phyloP scores from a whole-genome alignment of 1,140 invertebrate species.

The Zaprionus ornatus region DNA sequence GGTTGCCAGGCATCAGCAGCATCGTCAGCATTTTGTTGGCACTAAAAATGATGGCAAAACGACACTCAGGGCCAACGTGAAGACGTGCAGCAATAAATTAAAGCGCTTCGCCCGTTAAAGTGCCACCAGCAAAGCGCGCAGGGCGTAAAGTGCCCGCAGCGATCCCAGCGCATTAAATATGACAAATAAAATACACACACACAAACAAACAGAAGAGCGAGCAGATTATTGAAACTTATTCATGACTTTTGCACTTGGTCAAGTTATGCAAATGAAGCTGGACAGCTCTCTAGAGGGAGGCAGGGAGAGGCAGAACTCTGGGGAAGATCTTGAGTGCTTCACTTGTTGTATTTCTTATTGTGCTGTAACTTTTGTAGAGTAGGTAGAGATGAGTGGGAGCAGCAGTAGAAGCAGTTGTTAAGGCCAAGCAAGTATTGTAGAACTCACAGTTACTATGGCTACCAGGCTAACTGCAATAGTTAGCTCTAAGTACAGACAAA shows the following conservation, averaged over 20 bases:
- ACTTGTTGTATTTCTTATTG: background rate
- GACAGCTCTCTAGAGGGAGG: background rate
- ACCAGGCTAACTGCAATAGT: background rate
- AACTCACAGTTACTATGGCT: background rate
- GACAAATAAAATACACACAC: constrained; percentile 39
- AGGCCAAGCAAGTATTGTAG: no score
- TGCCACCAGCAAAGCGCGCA: constrained; percentile 30
- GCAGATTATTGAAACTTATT: constrained; percentile 64
- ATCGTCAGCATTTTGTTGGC: constrained; percentile 42
- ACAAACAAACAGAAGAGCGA: background rate
- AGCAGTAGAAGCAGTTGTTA: no score
- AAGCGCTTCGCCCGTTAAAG: constrained; percentile 46
- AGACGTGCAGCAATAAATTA: constrained; percentile 68
- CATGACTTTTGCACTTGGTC: constrained; percentile 52
- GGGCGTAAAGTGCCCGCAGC: constrained; percentile 33
- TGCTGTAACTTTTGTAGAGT: background rate
- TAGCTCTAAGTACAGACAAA: background rate
- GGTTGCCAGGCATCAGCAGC: constrained; percentile 11
- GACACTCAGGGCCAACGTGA: constrained; percentile 44
- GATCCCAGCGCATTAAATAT: constrained; percentile 37
- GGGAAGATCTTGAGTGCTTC: background rate
- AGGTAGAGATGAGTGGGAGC: background rate
- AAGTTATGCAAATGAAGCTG: constrained; percentile 12
- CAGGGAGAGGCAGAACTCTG: background rate
- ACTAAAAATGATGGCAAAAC: constrained; percentile 55